Conservation (phyloP, 2,113 vertebrate genomes). For the Nanorana parkeri region DNA sequence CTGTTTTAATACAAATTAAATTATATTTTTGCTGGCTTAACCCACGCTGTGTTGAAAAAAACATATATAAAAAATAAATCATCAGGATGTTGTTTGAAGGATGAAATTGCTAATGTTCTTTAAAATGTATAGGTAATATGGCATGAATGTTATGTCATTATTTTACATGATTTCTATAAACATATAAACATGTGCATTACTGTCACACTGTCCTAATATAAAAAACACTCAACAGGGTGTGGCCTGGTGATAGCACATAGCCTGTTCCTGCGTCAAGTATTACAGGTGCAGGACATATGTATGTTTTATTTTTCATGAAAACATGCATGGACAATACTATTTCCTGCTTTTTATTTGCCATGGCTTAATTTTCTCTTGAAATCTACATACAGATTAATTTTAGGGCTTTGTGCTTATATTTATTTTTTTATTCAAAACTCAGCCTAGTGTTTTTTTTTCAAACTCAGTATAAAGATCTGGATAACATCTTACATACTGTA, state of each 20-base stretch:
- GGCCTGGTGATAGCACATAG: slow-evolving; percentile 59
- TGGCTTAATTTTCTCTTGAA: no score
- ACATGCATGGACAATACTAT: background rate
- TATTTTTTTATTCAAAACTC: no score
- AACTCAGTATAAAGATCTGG: no score
- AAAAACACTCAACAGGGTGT: slow-evolving; percentile 48
- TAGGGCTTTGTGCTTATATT: no score
- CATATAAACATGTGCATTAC: background rate
- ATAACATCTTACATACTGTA: background rate
- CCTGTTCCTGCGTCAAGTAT: slow-evolving; percentile 60
- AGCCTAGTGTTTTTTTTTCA: no score
- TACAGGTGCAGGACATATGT: slow-evolving; percentile 56
- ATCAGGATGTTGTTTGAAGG: no score
- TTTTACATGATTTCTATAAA: background rate
- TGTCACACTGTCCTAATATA: background rate
- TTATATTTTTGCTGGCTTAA: no score
- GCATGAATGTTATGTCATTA: background rate
- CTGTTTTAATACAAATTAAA: no score
- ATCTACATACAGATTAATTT: no score
- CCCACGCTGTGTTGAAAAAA: no score
- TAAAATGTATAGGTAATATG: background rate
- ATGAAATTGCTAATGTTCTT: background rate
- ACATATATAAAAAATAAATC: no score
- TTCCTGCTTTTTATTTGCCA: no score
- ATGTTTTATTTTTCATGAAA: background rate